phyloP scores from a whole-genome alignment of 2,888 invertebrate species.

The Coremacera marginata region DNA sequence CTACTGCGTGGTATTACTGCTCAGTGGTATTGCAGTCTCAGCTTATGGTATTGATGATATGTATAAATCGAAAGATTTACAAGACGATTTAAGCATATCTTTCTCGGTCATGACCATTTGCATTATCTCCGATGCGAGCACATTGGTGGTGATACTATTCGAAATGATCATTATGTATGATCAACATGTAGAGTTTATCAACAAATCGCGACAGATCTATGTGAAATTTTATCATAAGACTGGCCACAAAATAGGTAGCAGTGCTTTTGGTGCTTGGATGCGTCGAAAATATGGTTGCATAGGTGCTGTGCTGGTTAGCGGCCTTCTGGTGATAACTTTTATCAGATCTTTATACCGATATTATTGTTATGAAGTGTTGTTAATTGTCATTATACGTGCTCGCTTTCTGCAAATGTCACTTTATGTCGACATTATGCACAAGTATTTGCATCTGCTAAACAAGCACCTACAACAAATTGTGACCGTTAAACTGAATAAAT shows the following conservation, averaged over 20 bases:
- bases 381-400: too few species aligned
- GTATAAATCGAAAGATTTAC: background rate
- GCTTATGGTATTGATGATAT: constrained; percentile 43
- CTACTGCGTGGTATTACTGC: constrained; percentile 50
- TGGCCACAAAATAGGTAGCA: background rate
- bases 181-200: constrained; percentile 50
- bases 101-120: constrained; percentile 53
- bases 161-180: constrained; percentile 53
- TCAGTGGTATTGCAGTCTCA: constrained; percentile 43
- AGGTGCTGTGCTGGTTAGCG: background rate
- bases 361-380: too few species aligned
- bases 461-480: constrained; percentile 3
- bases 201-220: constrained; percentile 28
- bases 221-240: background rate
- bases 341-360: too few species aligned
- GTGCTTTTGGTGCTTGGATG: background rate
- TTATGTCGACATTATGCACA: constrained; percentile 29
- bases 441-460: constrained; percentile 49
- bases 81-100: constrained; percentile 50
- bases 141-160: constrained; percentile 50
- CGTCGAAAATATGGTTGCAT: background rate
- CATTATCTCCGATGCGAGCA: constrained; percentile 50
- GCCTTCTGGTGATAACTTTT: background rate
- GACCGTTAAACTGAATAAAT: background rate
- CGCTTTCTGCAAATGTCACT: too few species aligned